These are phyloP conservation scores for Dolichoris vasculosae DNA, from an alignment of 1,140 invertebrate genomes.

Conservation along the genomic window DNA sequence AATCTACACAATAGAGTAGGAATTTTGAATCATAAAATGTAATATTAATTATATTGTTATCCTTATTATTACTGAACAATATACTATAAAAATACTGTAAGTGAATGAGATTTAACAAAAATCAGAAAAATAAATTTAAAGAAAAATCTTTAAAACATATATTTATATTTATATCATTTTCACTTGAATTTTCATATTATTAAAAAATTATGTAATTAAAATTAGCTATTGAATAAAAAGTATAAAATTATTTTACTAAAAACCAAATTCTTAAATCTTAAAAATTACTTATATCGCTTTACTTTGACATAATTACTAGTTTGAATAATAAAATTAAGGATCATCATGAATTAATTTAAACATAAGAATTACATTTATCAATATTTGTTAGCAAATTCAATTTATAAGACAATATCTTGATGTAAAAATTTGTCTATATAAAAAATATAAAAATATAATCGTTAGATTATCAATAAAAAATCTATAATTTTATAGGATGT, in stretches of 20 bases:
- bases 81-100: slow-evolving; percentile 23
- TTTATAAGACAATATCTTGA: not conserved
- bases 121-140: not conserved
- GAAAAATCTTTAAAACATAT: slow-evolving; percentile 7
- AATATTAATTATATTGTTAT: not conserved
- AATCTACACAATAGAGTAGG: not conserved
- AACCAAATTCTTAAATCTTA: not conserved
- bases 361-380: not conserved
- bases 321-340: not conserved
- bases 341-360: not conserved
- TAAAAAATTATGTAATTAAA: slow-evolving; percentile 14
- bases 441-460: not conserved
- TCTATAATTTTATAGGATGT: too few relatives aligned
- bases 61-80: not conserved
- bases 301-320: not conserved
- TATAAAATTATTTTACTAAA: slow-evolving; percentile 14
- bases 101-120: not conserved
- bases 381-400: not conserved
- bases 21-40: slow-evolving; percentile 35
- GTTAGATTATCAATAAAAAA: too few relatives aligned
- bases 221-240: not conserved
- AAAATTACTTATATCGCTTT: not conserved
- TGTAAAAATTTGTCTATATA: not conserved
- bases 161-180: not conserved
- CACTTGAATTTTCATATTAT: not conserved